phyloP scores from a whole-genome alignment of 2,888 invertebrate genomes.

The Resseliella maxima region DNA sequence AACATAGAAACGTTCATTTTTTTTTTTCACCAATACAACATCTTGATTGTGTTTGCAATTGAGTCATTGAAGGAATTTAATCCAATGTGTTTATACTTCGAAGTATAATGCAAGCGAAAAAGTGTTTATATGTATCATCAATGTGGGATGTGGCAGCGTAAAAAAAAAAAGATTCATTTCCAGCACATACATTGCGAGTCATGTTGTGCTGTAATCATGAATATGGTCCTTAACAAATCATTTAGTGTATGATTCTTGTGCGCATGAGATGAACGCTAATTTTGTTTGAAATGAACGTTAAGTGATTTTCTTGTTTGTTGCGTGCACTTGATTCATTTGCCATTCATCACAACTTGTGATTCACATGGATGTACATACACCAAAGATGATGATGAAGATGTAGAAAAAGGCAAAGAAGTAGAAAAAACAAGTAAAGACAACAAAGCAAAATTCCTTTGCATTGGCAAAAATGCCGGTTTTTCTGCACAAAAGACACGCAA shows the following conservation, averaged over 20 bases:
- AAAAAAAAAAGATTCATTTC: not conserved
- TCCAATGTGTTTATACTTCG: not conserved
- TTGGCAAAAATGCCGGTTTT: not conserved
- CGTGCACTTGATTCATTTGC: constrained; percentile 11
- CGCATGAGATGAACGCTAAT: not conserved
- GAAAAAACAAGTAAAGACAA: not conserved
- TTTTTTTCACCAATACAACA: not conserved
- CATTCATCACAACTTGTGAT: too few species aligned
- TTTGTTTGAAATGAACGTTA: not conserved
- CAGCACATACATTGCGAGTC: not conserved
- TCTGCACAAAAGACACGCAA: not conserved
- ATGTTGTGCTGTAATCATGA: not conserved
- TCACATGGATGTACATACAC: not conserved
- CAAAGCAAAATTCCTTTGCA: not conserved
- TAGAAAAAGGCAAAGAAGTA: not conserved
- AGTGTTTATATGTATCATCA: not conserved
- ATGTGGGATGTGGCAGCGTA: not conserved
- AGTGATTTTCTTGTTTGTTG: constrained; percentile 1
- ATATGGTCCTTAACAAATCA: constrained; percentile 21
- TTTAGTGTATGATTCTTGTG: not conserved
- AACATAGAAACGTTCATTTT: not conserved
- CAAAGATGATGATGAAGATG: too few species aligned
- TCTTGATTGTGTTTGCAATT: not conserved
- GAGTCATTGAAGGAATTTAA: not conserved
- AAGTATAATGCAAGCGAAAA: not conserved